Evolutionary conservation across 2,797 vertebrate species (phyloP).

Genomic region (Diplodus sargus): DNA sequence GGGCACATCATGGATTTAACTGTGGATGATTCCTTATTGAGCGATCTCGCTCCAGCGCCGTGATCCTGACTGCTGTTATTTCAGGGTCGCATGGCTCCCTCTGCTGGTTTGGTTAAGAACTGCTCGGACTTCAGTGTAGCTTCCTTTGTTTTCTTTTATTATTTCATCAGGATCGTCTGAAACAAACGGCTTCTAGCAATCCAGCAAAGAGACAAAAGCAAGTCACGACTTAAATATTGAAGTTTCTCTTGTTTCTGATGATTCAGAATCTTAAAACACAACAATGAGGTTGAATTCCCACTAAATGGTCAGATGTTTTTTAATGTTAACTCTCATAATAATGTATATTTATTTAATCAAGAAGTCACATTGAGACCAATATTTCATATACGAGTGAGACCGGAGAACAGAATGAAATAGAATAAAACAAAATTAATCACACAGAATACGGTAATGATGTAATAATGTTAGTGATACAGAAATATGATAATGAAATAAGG

Average conservation of each 20-base stretch:
- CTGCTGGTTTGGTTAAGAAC: slow-evolving; percentile 64
- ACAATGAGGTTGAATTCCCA: background rate
- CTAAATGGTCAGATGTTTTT: too few relatives aligned
- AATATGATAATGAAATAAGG: too few relatives aligned
- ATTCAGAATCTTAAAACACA: background rate
- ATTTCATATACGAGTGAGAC: too few relatives aligned
- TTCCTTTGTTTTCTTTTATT: too few relatives aligned
- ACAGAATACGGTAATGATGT: too few relatives aligned
- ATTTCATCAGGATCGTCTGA: background rate
- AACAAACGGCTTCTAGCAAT: background rate
- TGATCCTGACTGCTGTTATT: background rate
- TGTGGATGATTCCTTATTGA: background rate
- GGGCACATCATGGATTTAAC: slow-evolving; percentile 47
- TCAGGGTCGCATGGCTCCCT: slow-evolving; percentile 42
- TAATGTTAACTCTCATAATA: too few relatives aligned
- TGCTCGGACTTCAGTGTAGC: background rate
- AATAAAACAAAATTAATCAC: too few relatives aligned
- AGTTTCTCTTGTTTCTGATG: background rate
- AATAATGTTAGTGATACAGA: too few relatives aligned
- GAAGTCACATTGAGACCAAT: too few relatives aligned
- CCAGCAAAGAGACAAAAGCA: background rate
- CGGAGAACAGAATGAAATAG: too few relatives aligned
- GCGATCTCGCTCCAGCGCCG: background rate
- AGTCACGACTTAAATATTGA: background rate
- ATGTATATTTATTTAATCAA: too few relatives aligned